These are phyloP conservation scores for Daboia siamensis DNA, from an alignment of 2,113 vertebrate species.

Conservation along the genomic window DNA sequence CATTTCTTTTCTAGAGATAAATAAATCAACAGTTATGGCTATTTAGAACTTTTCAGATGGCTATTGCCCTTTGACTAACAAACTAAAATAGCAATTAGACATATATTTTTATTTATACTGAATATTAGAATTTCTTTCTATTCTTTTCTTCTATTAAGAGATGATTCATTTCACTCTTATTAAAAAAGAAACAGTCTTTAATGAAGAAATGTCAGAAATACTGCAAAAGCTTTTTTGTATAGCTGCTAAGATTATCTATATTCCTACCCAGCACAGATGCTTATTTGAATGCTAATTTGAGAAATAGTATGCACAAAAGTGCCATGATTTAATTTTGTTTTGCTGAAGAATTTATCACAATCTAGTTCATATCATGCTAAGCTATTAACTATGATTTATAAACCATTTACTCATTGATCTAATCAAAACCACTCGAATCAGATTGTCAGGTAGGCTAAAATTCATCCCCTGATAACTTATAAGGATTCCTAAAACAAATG, in stretches of 20 bases:
- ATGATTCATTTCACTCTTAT: background rate
- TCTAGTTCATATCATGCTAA: background rate
- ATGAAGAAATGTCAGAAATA: too few species aligned
- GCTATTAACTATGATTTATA: background rate
- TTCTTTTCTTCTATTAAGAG: background rate
- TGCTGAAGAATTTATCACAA: background rate
- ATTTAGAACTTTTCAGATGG: conserved; percentile 49
- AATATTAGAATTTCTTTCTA: background rate
- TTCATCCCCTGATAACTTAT: background rate
- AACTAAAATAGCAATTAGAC: conserved; percentile 36
- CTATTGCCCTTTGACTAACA: conserved; percentile 32
- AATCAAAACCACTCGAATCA: background rate
- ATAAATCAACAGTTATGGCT: conserved; percentile 6
- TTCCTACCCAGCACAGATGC: background rate
- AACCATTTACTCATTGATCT: background rate
- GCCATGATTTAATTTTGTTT: background rate
- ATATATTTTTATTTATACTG: background rate
- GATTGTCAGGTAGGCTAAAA: background rate
- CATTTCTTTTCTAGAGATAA: conserved; percentile 18
- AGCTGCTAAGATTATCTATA: background rate
- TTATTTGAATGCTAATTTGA: background rate
- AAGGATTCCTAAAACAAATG: background rate
- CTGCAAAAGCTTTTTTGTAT: background rate
- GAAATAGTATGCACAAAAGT: background rate
- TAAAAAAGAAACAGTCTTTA: background rate